phyloP scores from a whole-genome alignment of 2,113 vertebrate genomes.

The Sorex fumeus region DNA sequence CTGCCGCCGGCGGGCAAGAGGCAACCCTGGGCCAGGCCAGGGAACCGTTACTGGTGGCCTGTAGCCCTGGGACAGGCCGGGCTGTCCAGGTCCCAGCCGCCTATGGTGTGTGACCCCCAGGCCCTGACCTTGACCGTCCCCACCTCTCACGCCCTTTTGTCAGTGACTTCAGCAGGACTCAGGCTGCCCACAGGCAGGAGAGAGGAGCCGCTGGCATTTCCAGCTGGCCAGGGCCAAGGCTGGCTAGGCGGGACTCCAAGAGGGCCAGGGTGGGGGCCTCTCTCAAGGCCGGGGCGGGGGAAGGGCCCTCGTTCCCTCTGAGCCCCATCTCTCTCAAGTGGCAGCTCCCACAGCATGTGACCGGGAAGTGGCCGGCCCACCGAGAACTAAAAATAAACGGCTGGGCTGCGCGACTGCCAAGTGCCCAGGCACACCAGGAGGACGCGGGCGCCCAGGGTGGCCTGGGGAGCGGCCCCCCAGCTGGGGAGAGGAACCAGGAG shows the following conservation, averaged over 20 bases:
- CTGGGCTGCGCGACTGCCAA: slow-evolving; percentile 37
- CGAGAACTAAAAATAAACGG: slow-evolving; percentile 80
- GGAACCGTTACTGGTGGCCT: too few species aligned
- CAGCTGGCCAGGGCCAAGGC: background rate
- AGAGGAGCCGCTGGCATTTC: too few species aligned
- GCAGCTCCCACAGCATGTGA: slow-evolving; percentile 37
- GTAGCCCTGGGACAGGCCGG: too few species aligned
- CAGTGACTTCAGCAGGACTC: too few species aligned
- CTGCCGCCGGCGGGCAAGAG: too few species aligned
- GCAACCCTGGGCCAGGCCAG: too few species aligned
- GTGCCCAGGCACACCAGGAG: background rate
- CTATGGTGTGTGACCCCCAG: background rate
- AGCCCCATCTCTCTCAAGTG: slow-evolving; percentile 46
- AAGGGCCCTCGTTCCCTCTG: background rate
- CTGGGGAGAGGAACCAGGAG: rapidly evolving
- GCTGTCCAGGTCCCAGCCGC: too few species aligned
- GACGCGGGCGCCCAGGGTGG: background rate
- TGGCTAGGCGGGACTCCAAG: background rate
- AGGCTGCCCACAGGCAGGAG: too few species aligned
- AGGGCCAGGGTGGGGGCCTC: background rate
- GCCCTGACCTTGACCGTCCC: too few species aligned
- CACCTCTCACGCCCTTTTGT: too few species aligned
- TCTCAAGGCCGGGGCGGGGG: background rate
- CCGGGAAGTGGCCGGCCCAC: slow-evolving; percentile 76
- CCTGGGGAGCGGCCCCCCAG: background rate